Evolutionary conservation across 2,888 invertebrate genomes (phyloP), one percentile per base, ranked within the genome.

Genomic region (Leistus spinibarbis): DNA sequence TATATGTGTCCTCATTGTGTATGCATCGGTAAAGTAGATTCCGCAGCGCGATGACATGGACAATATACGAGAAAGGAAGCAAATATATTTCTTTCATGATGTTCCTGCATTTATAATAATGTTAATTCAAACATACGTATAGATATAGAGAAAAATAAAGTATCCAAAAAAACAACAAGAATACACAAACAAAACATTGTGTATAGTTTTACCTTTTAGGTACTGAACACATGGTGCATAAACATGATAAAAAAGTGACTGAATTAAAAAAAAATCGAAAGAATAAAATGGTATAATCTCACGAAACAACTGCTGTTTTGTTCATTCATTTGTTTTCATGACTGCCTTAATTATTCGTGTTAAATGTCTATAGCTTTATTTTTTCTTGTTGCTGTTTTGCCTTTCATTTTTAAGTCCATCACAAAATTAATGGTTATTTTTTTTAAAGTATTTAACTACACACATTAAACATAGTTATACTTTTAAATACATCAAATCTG

Each of bases 271-370:
- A 60, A 60, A 60, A 10, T 10, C 13, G 20, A 19, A 60, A 60
- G 22, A 60, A 17, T 60, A 20, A 60, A 60, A 60, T 19, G 60
- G 60, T 60, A 22, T 60, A 60, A 60, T 60, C 60, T 60, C 60
- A 60, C 22, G 60, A 27, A 66, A 66, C 66, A 66, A 66, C 66
- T 66, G 66, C 53, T 40, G 66, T 66, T 60, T 60, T 60, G 60
- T 60, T 27, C 19, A 66, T 3, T 64, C 64, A 64, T 64, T 64
- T 64, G 24, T 64, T 60, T 9, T 63, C 64, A 10, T 64, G 64
- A 23, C 64, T 23, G 64, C 22, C 64, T 66, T 66, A 66, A 66
- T 66, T 66, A 66, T 66, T 53, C 17, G 17, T 19, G 13, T 40
- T 66, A 23, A 64, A 64, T n/a, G 24, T 23, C 16, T 3, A 13